These are phyloP conservation scores for Achroia grisella DNA, from an alignment of 1,140 invertebrate genomes.

Conservation along the genomic window DNA sequence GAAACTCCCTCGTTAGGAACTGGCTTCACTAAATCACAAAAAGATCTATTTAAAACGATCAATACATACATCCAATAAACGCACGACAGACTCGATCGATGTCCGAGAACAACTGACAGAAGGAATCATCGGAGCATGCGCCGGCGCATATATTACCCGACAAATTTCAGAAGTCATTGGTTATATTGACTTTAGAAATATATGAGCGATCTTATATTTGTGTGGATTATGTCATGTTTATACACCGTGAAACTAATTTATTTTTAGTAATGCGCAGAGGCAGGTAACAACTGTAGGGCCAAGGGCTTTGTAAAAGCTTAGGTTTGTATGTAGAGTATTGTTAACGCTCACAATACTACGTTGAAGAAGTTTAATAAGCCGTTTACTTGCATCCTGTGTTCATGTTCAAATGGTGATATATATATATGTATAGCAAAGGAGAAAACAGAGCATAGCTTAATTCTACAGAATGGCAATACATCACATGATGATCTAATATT, in stretches of 20 bases:
- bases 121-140: constrained; percentile 46
- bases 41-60: constrained; percentile 36
- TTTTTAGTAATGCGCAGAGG: constrained; percentile 61
- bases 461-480: too few species aligned
- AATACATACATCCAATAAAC: constrained; percentile 20
- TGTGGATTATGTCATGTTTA: constrained; percentile 38
- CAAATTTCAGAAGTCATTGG: constrained; percentile 24
- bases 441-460: too few species aligned
- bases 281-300: constrained; percentile 56
- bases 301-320: constrained; percentile 41
- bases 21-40: constrained; percentile 28
- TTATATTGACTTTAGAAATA: background rate
- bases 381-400: too few species aligned
- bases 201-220: constrained; percentile 1
- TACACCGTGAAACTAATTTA: constrained; percentile 55
- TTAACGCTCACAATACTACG: background rate
- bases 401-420: too few species aligned
- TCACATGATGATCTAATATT: too few species aligned
- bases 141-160: constrained; percentile 42
- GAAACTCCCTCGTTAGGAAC: constrained; percentile 11
- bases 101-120: constrained; percentile 58
- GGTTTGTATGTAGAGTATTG: constrained; percentile 1
- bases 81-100: constrained; percentile 43
- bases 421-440: too few species aligned
- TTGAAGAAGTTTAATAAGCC: too few species aligned